A percentile compares a stretch with the other conserved stretches of the same genome.
Evolutionary conservation across 2,888 invertebrate species (phyloP).

Genomic region (Catocala fraxini): DNA sequence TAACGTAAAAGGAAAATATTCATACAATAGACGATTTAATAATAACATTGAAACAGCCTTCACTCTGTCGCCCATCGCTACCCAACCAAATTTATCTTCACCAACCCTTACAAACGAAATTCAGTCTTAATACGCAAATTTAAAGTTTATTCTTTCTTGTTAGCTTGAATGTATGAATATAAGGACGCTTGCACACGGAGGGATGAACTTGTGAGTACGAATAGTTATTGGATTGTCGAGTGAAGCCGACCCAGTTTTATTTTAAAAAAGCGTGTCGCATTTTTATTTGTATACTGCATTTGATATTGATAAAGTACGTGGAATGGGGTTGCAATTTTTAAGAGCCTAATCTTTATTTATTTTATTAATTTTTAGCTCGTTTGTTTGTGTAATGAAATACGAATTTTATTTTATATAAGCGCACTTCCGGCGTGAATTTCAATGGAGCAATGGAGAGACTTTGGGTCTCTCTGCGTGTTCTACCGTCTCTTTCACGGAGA

Average conservation of each 20-base stretch:
- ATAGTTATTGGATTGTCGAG: conserved; percentile 49
- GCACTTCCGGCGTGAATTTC: no score
- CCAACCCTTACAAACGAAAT: background rate
- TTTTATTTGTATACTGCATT: conserved; percentile 27
- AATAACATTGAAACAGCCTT: background rate
- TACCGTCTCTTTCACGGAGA: no score
- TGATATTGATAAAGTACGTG: background rate
- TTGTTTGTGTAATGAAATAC: no score
- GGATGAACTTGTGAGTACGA: conserved; percentile 33
- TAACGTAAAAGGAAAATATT: background rate
- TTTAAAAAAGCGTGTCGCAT: conserved; percentile 20
- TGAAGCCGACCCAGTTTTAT: conserved; percentile 34
- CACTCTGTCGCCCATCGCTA: background rate
- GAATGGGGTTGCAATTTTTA: no score
- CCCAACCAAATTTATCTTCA: background rate
- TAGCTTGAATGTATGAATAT: background rate
- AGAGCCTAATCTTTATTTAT: no score
- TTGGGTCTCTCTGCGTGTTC: no score
- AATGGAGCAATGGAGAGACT: no score
- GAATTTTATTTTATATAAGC: no score
- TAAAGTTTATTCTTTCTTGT: background rate
- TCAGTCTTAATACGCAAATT: background rate
- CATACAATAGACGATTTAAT: conserved; percentile 2
- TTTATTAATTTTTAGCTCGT: no score
- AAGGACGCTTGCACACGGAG: conserved; percentile 27